Evolutionary conservation across 2,888 invertebrate species (phyloP).

Genomic region (Elgonia sp.): DNA sequence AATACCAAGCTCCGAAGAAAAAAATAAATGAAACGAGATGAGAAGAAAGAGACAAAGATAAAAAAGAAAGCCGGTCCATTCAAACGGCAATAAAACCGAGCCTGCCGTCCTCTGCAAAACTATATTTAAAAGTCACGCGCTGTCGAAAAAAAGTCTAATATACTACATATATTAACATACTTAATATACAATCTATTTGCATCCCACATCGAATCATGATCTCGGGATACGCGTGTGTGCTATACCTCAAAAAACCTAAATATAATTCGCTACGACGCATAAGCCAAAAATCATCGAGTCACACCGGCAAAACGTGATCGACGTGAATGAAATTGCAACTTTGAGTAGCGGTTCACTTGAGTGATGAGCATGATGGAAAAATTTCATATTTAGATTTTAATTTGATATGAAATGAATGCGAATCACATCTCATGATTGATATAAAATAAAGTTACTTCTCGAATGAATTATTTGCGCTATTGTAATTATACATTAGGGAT

Average conservation of each 20-base stretch:
- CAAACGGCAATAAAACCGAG: neutral
- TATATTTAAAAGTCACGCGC: slow-evolving; percentile 56
- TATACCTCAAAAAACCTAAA: slow-evolving; percentile 38
- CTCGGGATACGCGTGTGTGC: neutral
- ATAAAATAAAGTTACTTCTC: too few relatives aligned
- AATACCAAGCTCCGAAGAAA: neutral
- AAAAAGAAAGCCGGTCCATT: neutral
- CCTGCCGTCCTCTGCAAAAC: slow-evolving; percentile 1
- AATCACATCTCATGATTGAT: too few relatives aligned
- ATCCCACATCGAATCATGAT: slow-evolving; percentile 21
- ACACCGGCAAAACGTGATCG: neutral
- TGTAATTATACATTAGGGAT: too few relatives aligned
- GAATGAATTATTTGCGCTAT: too few relatives aligned
- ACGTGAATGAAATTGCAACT: too few relatives aligned
- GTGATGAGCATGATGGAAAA: too few relatives aligned
- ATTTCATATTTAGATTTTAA: too few relatives aligned
- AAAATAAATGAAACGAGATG: neutral
- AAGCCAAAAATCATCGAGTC: slow-evolving; percentile 20
- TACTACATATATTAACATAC: slow-evolving; percentile 20
- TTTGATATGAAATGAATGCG: too few relatives aligned
- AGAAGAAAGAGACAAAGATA: neutral
- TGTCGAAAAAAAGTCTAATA: slow-evolving; percentile 22
- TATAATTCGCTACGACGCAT: slow-evolving; percentile 35
- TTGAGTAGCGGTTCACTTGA: neutral
- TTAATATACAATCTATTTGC: slow-evolving; percentile 18